Evolutionary conservation across 2,888 invertebrate species (phyloP).

Genomic region (Idaea aversata): DNA sequence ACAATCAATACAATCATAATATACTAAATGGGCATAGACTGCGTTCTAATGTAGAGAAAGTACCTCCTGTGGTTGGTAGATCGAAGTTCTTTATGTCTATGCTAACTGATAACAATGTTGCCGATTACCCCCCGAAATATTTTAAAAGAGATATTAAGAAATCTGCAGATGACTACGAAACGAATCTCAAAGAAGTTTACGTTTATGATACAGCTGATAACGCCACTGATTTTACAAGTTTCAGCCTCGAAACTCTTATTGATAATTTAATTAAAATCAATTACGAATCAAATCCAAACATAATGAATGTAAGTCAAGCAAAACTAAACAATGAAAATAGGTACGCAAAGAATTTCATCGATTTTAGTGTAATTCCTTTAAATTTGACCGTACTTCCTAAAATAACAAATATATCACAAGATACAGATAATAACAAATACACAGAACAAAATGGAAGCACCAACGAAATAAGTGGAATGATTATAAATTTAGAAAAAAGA

Average conservation of each 20-base stretch:
- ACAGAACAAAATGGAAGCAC: conserved; percentile 27
- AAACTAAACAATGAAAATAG: conserved; percentile 7
- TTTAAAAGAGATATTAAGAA: conserved; percentile 53
- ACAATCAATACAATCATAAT: conserved; percentile 43
- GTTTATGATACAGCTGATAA: conserved; percentile 37
- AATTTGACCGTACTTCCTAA: conserved; percentile 8
- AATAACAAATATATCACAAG: conserved; percentile 33
- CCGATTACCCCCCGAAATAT: conserved; percentile 39
- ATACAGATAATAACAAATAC: conserved; percentile 39
- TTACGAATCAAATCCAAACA: conserved; percentile 34
- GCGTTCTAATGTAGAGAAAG: conserved; percentile 17
- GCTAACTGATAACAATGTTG: conserved; percentile 26
- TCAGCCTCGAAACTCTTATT: conserved; percentile 55
- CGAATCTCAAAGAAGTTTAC: conserved; percentile 35
- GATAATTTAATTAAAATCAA: conserved; percentile 53
- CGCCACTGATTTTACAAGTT: conserved; percentile 31
- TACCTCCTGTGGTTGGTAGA: conserved; percentile 13
- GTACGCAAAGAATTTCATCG: neutral
- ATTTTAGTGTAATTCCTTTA: neutral
- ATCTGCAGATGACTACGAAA: conserved; percentile 30
- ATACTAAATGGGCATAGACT: conserved; percentile 29
- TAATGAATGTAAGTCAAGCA: conserved; percentile 14
- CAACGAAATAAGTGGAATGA: conserved; percentile 41
- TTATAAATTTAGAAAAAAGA: conserved; percentile 46
- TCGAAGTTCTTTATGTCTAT: conserved; percentile 30